Conservation (phyloP, 1,140 invertebrate genomes). For the Nymphalis io region DNA sequence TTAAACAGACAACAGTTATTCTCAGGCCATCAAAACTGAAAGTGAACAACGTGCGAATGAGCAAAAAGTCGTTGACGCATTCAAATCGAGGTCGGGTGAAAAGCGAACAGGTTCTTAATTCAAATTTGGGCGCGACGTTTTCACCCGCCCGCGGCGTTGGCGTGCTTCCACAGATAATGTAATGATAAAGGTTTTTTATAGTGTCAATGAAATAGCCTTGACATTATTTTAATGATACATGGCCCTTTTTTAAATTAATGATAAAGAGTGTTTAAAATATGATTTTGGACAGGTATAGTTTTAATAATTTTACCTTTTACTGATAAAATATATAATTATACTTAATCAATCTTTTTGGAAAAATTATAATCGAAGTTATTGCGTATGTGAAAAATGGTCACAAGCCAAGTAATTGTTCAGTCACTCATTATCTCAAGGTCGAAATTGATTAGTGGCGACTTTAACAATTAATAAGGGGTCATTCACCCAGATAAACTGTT, state of each 20-base stretch:
- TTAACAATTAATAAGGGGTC: no score
- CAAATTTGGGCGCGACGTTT: constrained; percentile 50
- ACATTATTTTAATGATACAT: constrained; percentile 15
- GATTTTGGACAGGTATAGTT: background rate
- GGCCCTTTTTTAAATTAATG: background rate
- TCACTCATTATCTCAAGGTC: no score
- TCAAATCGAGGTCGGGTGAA: constrained; percentile 53
- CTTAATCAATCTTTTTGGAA: no score
- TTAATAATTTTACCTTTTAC: background rate
- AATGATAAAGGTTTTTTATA: background rate
- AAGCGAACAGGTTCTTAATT: constrained; percentile 57
- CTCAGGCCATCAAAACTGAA: constrained; percentile 38
- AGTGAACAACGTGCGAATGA: constrained; percentile 38
- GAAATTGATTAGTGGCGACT: no score
- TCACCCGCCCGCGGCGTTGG: constrained; percentile 39
- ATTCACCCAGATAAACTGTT: no score
- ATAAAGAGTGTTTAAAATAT: background rate
- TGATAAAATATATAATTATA: no score
- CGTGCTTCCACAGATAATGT: constrained; percentile 5
- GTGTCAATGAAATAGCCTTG: constrained; percentile 15
- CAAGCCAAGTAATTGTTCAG: no score
- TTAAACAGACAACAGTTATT: constrained; percentile 14
- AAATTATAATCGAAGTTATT: no score
- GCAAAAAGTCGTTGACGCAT: constrained; percentile 37
- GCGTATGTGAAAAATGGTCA: no score